Percentiles rank a stretch among this genome's conserved stretches.
Evolutionary conservation across 2,797 vertebrate species (phyloP).

Genomic region (Eulemur albifrons): DNA sequence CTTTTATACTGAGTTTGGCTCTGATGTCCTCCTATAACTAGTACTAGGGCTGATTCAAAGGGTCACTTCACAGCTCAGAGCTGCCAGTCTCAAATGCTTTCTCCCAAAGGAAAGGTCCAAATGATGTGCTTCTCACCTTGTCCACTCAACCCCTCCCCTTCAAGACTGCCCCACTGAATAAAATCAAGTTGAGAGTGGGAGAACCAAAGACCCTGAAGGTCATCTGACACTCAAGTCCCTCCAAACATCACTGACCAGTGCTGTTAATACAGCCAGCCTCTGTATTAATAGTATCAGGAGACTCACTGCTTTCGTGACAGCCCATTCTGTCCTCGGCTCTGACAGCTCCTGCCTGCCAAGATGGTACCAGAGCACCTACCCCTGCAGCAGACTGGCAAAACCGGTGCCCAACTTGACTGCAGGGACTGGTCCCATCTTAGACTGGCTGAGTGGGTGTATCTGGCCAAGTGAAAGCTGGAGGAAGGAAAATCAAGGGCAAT

Average conservation of each 20-base stretch:
- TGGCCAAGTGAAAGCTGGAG: slow-evolving; percentile 42
- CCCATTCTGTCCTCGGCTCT: slow-evolving; percentile 12
- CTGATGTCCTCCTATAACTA: neutral
- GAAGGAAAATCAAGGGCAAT: neutral
- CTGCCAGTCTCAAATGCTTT: neutral
- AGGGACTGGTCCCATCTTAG: slow-evolving; percentile 37
- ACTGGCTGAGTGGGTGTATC: slow-evolving; percentile 61
- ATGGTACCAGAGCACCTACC: slow-evolving; percentile 40
- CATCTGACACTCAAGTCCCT: neutral
- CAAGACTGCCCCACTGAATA: neutral
- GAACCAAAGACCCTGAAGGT: slow-evolving; percentile 4
- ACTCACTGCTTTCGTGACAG: neutral
- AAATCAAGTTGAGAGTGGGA: neutral
- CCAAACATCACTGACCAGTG: neutral
- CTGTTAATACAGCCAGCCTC: neutral
- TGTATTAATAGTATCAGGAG: slow-evolving; percentile 50
- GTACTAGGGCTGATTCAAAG: neutral
- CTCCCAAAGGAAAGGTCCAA: neutral
- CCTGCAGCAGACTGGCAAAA: slow-evolving; percentile 61
- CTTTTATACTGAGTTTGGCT: neutral
- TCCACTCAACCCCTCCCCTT: neutral
- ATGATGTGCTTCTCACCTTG: neutral
- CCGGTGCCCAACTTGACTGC: slow-evolving; percentile 36
- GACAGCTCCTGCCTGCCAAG: slow-evolving; percentile 40
- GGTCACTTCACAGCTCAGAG: neutral